These are phyloP conservation scores for Gavialis gangeticus DNA, from an alignment of 2,113 vertebrate genomes.

Conservation along the genomic window DNA sequence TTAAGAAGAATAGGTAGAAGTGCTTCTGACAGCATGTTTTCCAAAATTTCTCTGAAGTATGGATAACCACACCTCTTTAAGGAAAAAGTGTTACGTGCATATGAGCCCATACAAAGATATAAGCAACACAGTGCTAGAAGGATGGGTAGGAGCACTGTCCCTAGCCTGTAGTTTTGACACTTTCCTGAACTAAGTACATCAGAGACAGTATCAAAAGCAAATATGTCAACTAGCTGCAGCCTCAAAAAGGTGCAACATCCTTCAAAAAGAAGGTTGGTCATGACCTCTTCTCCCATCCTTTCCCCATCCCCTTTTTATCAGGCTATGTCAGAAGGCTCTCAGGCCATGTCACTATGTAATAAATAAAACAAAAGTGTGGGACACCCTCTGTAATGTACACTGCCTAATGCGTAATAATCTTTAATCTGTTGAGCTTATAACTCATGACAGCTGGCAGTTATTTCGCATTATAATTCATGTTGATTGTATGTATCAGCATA, in stretches of 20 bases:
- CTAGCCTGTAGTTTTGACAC: background rate
- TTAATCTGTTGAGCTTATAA: constrained; percentile 71
- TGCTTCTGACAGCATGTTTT: background rate
- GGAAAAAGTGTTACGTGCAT: background rate
- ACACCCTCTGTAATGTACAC: constrained; percentile 48
- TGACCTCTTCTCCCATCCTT: background rate
- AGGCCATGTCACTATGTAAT: constrained; percentile 65
- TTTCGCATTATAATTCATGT: constrained; percentile 68
- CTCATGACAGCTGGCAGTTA: constrained; percentile 75
- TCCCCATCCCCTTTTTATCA: constrained; percentile 52
- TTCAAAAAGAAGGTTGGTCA: constrained; percentile 28
- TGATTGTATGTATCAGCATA: constrained; percentile 41
- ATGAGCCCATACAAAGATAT: background rate
- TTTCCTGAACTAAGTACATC: background rate
- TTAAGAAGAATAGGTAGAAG: background rate
- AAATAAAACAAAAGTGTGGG: constrained; percentile 71
- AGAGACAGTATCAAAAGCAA: background rate
- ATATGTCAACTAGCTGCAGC: background rate
- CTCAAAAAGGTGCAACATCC: constrained; percentile 4
- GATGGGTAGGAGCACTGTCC: background rate
- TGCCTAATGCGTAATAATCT: constrained; percentile 77
- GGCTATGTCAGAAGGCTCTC: constrained; percentile 64
- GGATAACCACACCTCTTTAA: background rate
- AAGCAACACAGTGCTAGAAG: background rate
- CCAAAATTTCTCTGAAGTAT: background rate